phyloP scores from a whole-genome alignment of 2,888 invertebrate genomes.

The Scelioninae gen. 1 region DNA sequence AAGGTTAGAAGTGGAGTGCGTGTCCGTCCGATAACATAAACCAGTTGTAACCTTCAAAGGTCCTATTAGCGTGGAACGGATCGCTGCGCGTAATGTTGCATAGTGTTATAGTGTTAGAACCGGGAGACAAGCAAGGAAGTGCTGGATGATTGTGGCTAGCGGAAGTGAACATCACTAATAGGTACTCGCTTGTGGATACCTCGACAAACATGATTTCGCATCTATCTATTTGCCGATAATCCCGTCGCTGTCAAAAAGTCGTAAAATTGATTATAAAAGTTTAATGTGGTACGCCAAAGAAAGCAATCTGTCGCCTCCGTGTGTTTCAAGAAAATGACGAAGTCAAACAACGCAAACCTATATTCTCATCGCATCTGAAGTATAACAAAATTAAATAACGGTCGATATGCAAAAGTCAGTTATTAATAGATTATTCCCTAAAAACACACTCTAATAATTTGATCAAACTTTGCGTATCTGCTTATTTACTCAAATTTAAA shows the following conservation, averaged over 20 bases:
- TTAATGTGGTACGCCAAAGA: constrained; percentile 46
- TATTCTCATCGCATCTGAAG: constrained; percentile 6
- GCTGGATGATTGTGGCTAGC: constrained; percentile 22
- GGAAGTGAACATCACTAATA: constrained; percentile 13
- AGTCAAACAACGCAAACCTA: constrained; percentile 38
- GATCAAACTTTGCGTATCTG: too few species aligned
- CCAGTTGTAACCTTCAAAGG: too few species aligned
- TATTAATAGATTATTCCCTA: neutral
- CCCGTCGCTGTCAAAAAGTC: constrained; percentile 37
- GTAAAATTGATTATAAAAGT: constrained; percentile 57
- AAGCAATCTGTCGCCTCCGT: constrained; percentile 18
- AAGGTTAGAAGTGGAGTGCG: too few species aligned
- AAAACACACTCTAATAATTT: neutral
- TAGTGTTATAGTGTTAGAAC: constrained; percentile 11
- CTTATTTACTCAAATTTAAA: too few species aligned
- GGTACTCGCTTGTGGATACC: neutral
- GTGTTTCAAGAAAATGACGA: constrained; percentile 39
- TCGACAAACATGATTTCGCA: neutral
- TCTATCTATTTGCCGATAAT: constrained; percentile 2
- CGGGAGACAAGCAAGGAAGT: constrained; percentile 11
- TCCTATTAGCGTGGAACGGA: too few species aligned
- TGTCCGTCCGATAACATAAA: too few species aligned
- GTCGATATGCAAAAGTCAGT: constrained; percentile 20
- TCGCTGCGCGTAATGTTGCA: constrained; percentile 3
- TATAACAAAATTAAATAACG: constrained; percentile 32